phyloP scores from a whole-genome alignment of 2,888 invertebrate genomes.

The Harpalus rubripes region DNA sequence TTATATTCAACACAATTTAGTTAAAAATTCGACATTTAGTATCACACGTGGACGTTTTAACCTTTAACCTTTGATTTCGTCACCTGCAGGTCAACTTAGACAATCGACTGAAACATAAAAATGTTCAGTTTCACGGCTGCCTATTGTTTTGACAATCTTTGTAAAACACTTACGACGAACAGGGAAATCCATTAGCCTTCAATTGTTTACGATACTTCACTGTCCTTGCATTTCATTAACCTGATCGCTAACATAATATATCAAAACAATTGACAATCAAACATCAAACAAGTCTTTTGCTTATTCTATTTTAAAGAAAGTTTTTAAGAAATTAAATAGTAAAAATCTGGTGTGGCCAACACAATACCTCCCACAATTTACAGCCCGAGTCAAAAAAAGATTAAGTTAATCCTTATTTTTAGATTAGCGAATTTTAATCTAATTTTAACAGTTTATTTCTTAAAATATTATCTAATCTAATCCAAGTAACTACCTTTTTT shows the following conservation, averaged over 20 bases:
- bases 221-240: constrained; percentile 62
- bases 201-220: constrained; percentile 61
- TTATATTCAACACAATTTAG: constrained; percentile 29
- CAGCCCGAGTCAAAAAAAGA: no score
- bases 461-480: no score
- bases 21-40: constrained; percentile 44
- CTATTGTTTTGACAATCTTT: constrained; percentile 71
- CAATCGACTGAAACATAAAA: constrained; percentile 41
- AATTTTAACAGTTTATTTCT: no score
- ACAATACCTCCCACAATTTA: no score
- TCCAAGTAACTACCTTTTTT: no score
- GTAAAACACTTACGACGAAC: constrained; percentile 70
- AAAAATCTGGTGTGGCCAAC: no score
- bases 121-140: constrained; percentile 47
- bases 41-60: constrained; percentile 49
- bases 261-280: constrained; percentile 51
- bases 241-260: constrained; percentile 24
- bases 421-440: no score
- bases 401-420: no score
- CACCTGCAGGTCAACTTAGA: constrained; percentile 55
- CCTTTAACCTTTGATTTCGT: constrained; percentile 61
- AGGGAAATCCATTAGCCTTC: constrained; percentile 69
- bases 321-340: no score
- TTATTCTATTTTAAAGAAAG: neutral
- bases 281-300: constrained; percentile 17